Evolutionary conservation across 2,797 vertebrate species (phyloP).

Genomic region (Oryzias sinensis): DNA sequence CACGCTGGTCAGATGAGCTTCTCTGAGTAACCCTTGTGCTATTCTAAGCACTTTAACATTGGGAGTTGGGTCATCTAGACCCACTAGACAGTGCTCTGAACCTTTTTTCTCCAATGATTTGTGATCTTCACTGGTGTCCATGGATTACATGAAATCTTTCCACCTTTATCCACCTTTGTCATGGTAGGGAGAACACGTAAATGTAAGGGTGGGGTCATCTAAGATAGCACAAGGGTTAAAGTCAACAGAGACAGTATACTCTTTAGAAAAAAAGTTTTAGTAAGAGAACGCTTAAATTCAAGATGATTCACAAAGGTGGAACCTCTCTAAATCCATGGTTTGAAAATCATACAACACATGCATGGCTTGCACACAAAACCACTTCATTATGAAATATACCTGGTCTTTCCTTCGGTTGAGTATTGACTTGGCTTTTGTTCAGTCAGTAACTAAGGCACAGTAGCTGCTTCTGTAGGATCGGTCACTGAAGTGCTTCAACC

Average conservation of each 20-base stretch:
- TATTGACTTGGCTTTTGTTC: conserved; percentile 52
- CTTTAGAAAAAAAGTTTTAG: conserved; percentile 17
- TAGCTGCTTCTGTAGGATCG: conserved; percentile 52
- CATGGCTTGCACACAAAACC: conserved; percentile 40
- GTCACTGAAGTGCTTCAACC: conserved; percentile 39
- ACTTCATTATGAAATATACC: conserved; percentile 53
- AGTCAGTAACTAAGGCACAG: conserved; percentile 38
- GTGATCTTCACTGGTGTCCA: too few relatives aligned
- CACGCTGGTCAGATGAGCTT: conserved; percentile 46
- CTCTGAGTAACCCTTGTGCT: conserved; percentile 53
- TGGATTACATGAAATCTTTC: too few relatives aligned
- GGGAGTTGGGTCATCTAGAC: too few relatives aligned
- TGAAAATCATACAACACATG: conserved; percentile 5
- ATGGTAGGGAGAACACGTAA: too few relatives aligned
- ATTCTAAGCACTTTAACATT: too few relatives aligned
- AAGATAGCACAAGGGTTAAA: too few relatives aligned
- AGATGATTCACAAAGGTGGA: too few relatives aligned
- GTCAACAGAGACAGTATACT: conserved; percentile 25
- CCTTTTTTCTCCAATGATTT: too few relatives aligned
- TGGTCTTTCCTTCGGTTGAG: conserved; percentile 38
- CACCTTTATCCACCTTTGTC: too few relatives aligned
- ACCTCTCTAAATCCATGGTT: too few relatives aligned
- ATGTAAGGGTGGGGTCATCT: too few relatives aligned
- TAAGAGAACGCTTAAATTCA: conserved; percentile 48
- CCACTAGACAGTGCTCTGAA: too few relatives aligned